A percentile compares a stretch with the other conserved stretches of the same genome.
Conservation (phyloP, 2,888 invertebrate genomes). For the Leptopilina drosophilae region DNA sequence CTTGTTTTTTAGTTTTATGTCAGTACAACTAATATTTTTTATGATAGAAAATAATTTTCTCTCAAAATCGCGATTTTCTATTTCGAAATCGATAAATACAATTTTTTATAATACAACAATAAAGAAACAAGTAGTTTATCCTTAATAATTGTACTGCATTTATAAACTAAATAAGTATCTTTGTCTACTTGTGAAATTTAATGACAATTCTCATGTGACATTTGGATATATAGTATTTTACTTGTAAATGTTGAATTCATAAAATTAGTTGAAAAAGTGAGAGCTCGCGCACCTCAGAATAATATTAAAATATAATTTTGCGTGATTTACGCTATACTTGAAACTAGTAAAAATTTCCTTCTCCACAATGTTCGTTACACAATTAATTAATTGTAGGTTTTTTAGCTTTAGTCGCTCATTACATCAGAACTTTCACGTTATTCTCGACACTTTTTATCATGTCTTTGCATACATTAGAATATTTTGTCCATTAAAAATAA, state of each 20-base stretch:
- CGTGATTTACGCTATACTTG: not conserved
- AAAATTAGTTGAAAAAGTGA: slow-evolving; percentile 19
- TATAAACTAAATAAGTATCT: no score
- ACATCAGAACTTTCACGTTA: slow-evolving; percentile 51
- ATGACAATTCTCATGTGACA: no score
- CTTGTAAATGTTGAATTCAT: not conserved
- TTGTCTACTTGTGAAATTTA: no score
- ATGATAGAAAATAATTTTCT: no score
- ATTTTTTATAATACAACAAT: no score
- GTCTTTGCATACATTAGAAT: slow-evolving; percentile 22
- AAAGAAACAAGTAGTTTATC: no score
- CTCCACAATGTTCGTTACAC: slow-evolving; percentile 43
- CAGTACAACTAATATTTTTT: no score
- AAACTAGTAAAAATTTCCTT: slow-evolving; percentile 15
- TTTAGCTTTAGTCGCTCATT: slow-evolving; percentile 44
- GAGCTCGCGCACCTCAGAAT: not conserved
- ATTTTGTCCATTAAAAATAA: not conserved
- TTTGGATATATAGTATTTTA: not conserved
- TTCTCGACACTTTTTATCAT: slow-evolving; percentile 48
- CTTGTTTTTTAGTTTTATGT: no score
- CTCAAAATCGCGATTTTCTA: no score
- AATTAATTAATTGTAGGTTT: slow-evolving; percentile 50
- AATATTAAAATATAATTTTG: slow-evolving; percentile 18
- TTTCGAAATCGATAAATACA: no score
- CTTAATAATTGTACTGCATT: no score